A percentile compares a stretch with the other conserved stretches of the same genome.
Evolutionary conservation across 2,113 vertebrate genomes (phyloP).

Genomic region (Bufo gargarizans): DNA sequence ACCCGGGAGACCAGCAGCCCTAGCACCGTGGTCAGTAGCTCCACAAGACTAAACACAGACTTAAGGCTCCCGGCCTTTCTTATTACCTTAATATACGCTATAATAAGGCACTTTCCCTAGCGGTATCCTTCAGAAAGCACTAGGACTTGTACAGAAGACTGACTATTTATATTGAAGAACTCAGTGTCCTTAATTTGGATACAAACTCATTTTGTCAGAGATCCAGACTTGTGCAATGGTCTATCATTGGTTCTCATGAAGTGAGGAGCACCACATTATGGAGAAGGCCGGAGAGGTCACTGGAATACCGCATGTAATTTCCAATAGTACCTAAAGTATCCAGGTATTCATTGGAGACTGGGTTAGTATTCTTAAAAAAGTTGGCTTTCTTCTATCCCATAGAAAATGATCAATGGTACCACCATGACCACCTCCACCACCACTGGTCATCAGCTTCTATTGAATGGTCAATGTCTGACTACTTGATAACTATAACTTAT

Average conservation of each 20-base stretch:
- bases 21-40: not conserved
- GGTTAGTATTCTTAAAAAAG: not conserved
- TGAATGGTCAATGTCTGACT: not conserved
- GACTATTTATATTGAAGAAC: constrained; percentile 6
- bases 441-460: no score
- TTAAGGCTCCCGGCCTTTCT: not conserved
- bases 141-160: constrained; percentile 25
- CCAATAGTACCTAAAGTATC: not conserved
- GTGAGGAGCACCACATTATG: not conserved
- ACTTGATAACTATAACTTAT: not conserved
- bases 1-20: not conserved
- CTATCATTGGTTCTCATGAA: not conserved
- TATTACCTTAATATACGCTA: not conserved
- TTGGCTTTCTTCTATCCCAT: not conserved
- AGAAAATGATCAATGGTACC: not conserved
- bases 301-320: not conserved
- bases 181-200: not conserved
- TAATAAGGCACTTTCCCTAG: not conserved
- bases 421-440: no score
- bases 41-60: constrained; percentile 17
- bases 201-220: not conserved
- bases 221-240: not conserved
- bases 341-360: not conserved
- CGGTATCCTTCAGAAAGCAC: not conserved
- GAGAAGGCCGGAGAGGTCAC: not conserved